Conservation (phyloP, 2,888 invertebrate genomes). For the Balanococcus diminutus region DNA sequence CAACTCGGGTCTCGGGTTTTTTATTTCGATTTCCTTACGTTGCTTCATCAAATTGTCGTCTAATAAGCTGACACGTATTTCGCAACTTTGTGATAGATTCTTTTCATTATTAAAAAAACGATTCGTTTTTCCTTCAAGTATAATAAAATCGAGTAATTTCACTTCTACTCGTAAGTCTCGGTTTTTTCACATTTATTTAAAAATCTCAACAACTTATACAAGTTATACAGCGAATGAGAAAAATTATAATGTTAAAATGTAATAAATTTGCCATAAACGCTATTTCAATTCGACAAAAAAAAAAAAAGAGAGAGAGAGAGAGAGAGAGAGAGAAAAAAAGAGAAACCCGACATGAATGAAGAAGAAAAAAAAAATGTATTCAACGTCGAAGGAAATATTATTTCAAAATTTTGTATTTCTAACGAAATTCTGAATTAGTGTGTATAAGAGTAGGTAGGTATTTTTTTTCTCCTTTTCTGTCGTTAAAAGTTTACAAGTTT, state of each 20-base stretch:
- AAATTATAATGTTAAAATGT: not conserved
- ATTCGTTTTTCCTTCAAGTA: not conserved
- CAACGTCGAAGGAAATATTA: not conserved
- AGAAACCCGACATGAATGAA: not conserved
- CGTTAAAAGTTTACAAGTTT: conserved; percentile 19
- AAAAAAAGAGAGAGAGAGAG: too few species aligned
- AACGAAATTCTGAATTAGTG: not conserved
- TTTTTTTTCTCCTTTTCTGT: not conserved
- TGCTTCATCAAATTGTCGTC: not conserved
- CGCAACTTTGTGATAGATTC: not conserved
- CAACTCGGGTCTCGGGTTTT: not conserved
- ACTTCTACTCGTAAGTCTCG: not conserved
- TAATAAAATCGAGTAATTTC: not conserved
- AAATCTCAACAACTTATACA: not conserved
- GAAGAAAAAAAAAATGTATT: not conserved
- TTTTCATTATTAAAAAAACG: not conserved
- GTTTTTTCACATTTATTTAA: not conserved
- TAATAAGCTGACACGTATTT: not conserved
- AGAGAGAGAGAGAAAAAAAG: not conserved
- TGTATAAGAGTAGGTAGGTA: not conserved
- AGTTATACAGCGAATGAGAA: not conserved
- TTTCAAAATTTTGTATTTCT: not conserved
- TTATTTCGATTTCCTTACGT: not conserved
- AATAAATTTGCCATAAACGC: not conserved
- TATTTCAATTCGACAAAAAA: not conserved